Base-by-base conservation (phyloP, 2,888 invertebrate species). In the Ecliptopera silaceata region DNA sequence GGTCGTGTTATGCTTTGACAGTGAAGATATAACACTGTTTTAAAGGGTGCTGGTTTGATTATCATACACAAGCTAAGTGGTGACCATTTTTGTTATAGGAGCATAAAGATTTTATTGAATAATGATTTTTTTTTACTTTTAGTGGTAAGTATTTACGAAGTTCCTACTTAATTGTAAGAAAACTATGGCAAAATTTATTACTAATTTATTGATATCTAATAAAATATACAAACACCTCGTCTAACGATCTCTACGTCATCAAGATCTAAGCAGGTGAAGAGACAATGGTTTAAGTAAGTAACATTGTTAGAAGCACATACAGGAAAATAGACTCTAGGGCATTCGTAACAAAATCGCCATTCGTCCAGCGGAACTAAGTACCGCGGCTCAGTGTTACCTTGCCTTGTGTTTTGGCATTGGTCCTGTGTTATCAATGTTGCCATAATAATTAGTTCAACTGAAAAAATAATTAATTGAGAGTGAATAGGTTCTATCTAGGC, bases 321-420 rank as follows among this genome's bases (percentile, higher is more conserved):
- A 0, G 75, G 75, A 18, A 65, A 52, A 32, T 72, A 75, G 0
- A 74, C 63, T 8, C 63, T 58, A 0, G 75, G 74, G 29, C 72
- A 75, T 0, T 32, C 8, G 0, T 13, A n/a, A 17, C 75, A 75
- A 11, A 20, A 31, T 2, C 44, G 43, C 11, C n/a, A 15, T 17
- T 26, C 6, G 3, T 29, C 17, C 3, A 48, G 4, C 29, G 29
- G 26, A 3, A 4, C 8, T 1, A 48, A 39, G 8, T 32, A 13
- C 0, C 17, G 12, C 0, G 11, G 5, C 13, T 20, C 49, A 6
- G 29, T 32, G 18, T 32, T 49, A 1, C n/a, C n/a, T n/a, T 20
- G 11, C 4, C 6, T 1, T 5, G 22, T 6, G 22, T 2, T 10
- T 20, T 13, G 20, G 11, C 20, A 11, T n/a, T 32, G 4, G 15